These are phyloP conservation scores for Euura lappo DNA, from an alignment of 1,140 invertebrate genomes.

Conservation along the genomic window DNA sequence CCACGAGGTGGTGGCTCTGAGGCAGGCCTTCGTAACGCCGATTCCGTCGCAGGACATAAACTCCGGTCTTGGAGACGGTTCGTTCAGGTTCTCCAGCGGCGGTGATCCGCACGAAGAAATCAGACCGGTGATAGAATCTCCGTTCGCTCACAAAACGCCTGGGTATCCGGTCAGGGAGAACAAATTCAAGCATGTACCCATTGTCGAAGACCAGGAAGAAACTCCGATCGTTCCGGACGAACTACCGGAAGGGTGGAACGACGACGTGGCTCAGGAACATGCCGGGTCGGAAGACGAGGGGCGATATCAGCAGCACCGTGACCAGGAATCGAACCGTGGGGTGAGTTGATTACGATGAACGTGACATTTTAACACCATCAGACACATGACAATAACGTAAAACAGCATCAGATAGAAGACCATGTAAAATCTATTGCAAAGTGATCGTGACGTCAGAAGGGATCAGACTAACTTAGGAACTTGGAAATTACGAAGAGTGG, in stretches of 20 bases:
- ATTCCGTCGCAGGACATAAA: background rate
- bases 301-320: background rate
- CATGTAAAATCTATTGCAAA: no score
- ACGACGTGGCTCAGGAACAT: background rate
- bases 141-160: background rate
- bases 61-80: background rate
- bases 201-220: background rate
- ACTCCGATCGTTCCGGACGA: background rate
- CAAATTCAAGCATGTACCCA: background rate
- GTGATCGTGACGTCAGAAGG: no score
- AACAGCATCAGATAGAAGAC: no score
- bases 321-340: background rate
- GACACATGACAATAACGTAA: no score
- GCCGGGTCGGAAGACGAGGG: conserved; percentile 6
- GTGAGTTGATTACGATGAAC: background rate
- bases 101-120: background rate
- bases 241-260: background rate
- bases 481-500: no score
- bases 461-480: no score
- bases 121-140: background rate
- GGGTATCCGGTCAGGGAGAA: background rate
- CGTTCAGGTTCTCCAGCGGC: background rate
- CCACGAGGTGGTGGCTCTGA: background rate
- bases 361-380: no score
- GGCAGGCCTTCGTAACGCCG: background rate